Evolutionary conservation across 2,888 invertebrate genomes (phyloP).

Genomic region (Tigriopus californicus): DNA sequence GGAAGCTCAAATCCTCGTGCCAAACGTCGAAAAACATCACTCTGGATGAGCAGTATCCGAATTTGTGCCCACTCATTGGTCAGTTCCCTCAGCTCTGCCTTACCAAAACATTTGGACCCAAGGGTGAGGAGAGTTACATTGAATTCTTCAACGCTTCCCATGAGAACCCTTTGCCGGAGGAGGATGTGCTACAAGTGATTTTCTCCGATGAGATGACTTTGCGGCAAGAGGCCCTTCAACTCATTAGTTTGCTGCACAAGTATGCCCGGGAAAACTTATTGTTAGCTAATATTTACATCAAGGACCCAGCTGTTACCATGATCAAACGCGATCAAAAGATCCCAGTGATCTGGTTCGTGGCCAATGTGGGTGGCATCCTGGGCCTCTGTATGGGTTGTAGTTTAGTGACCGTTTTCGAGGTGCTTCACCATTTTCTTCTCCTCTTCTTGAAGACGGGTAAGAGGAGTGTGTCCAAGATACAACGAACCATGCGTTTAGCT

Average conservation of each 20-base stretch:
- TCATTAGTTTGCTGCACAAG: neutral
- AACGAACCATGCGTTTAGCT: neutral
- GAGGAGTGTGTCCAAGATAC: neutral
- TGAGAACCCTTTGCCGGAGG: neutral
- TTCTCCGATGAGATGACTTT: no score
- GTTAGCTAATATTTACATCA: conserved; percentile 6
- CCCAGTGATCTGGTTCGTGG: conserved; percentile 11
- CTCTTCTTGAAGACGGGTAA: neutral
- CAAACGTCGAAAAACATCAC: conserved; percentile 1
- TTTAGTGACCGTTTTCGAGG: conserved; percentile 6
- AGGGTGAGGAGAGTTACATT: neutral
- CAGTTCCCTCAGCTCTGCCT: neutral
- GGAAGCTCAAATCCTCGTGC: conserved; percentile 4
- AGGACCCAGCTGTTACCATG: conserved; percentile 4
- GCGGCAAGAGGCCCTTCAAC: neutral
- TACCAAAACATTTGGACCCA: no score
- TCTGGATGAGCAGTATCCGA: conserved; percentile 4
- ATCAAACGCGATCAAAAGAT: conserved; percentile 7
- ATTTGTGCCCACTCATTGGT: neutral
- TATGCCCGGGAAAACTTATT: conserved; percentile 5
- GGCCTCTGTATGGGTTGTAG: conserved; percentile 8
- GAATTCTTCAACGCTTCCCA: neutral
- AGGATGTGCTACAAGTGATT: no score
- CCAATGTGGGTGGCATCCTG: conserved; percentile 8
- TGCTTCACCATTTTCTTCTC: conserved; percentile 9